Base-by-base conservation (phyloP, 2,888 invertebrate genomes). In the Andricus quercusramuli region DNA sequence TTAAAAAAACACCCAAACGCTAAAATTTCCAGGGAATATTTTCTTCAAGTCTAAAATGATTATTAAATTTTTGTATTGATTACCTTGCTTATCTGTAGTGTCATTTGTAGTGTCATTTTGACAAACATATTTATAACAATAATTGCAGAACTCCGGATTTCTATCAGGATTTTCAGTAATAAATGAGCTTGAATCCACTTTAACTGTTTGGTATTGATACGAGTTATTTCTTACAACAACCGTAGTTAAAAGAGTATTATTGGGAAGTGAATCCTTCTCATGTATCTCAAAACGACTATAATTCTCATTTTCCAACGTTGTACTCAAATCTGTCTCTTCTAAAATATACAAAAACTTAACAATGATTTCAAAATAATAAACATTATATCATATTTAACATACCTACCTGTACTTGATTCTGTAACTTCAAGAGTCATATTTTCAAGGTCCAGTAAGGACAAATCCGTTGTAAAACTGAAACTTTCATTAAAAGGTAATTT, bases 51-150 rank as follows among this genome's bases (percentile, higher is more conserved):
- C 17, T 47, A 47, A 47, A 47, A 47, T 47, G 13, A 47, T 47
- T 47, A 47, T 4, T 15, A 1, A 47, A 47, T 13, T 47, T 44
- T 56, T 3, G 25, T 62, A 11, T 22, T 3, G 20, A 62, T 15
- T 62, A 62, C 62, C n/a, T 22, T 3, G 25, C 9, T 62, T 25
- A 62, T 62, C 22, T 13, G 25, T 25, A 11, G 56, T 56, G 6
- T 62, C 62, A 62, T 51, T 51, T n/a, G 8, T 20, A 51, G 78
- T 79, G 64, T 81, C 85, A 44, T 83, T 83, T 66, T 84, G 84
- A 79, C 91, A 91, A 15, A 87, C 64, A 32, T 83, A 86, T 77
- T 90, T 87, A 66, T 85, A 90, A 77, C 91, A 91, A 13, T 78
- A 84, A 2, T 87, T 62, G 25, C 8, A 11, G 3, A 62, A 22